Percentiles rank a stretch among this genome's conserved stretches.
phyloP scores from a whole-genome alignment of 1,140 invertebrate genomes.

The Mesaphorura yosii region DNA sequence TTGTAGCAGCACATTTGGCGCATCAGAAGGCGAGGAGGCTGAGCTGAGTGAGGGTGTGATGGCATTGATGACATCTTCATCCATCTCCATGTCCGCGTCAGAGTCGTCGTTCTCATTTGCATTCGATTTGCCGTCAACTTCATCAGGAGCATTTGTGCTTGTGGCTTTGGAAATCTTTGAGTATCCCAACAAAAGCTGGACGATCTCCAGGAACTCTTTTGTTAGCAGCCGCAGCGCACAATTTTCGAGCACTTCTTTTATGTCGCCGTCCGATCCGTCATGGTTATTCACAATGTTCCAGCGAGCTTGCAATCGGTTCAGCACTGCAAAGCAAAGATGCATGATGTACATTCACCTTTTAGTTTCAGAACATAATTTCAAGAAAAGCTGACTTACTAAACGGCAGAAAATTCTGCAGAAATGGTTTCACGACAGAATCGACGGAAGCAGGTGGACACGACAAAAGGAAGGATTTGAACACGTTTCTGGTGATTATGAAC shows the following conservation, averaged over 20 bases:
- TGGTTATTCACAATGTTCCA: conserved; percentile 5
- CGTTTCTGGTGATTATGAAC: neutral
- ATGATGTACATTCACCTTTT: too few species aligned
- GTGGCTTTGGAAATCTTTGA: neutral
- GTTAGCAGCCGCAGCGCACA: conserved; percentile 4
- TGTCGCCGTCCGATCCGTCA: neutral
- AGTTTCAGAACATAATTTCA: neutral
- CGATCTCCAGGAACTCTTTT: conserved; percentile 10
- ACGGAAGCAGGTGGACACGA: conserved; percentile 3
- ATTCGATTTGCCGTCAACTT: neutral
- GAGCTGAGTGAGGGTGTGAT: too few species aligned
- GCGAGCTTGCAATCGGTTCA: neutral
- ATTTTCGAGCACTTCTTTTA: conserved; percentile 15
- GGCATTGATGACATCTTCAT: too few species aligned
- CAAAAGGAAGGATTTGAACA: conserved; percentile 6
- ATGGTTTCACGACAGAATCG: conserved; percentile 1
- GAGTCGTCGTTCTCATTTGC: too few species aligned
- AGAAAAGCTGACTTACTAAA: conserved; percentile 2
- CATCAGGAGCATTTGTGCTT: neutral
- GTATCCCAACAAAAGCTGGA: neutral
- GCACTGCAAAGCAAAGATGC: neutral
- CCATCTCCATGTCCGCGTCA: too few species aligned
- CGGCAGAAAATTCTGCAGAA: conserved; percentile 10
- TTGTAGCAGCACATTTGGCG: neutral
- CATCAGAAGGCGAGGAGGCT: too few species aligned